phyloP scores from a whole-genome alignment of 2,797 vertebrate genomes.

The Leptoclinus maculatus region DNA sequence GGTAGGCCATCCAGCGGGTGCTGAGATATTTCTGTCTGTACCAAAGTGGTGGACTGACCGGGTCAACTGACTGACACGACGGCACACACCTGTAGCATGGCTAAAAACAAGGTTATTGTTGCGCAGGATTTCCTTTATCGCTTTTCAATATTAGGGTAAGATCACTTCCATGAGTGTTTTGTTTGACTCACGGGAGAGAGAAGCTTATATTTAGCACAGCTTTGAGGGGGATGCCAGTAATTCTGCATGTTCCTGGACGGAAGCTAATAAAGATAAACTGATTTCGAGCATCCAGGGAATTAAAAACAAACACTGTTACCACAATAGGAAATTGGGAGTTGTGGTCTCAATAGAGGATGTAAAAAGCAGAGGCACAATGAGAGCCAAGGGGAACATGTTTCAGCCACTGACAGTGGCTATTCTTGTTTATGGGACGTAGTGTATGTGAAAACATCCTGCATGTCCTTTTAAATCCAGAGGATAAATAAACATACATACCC shows the following conservation, averaged over 20 bases:
- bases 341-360: slow-evolving; percentile 15
- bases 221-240: slow-evolving; percentile 28
- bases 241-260: slow-evolving; percentile 8
- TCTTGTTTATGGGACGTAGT: slow-evolving; percentile 40
- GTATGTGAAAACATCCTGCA: not conserved
- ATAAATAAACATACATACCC: not conserved
- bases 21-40: not conserved
- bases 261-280: not conserved
- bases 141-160: slow-evolving; percentile 10
- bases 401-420: slow-evolving; percentile 23
- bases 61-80: not conserved
- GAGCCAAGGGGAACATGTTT: slow-evolving; percentile 34
- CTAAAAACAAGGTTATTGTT: slow-evolving; percentile 3
- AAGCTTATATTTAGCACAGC: slow-evolving; percentile 6
- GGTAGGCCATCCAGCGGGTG: not conserved
- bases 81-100: not conserved
- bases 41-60: not conserved
- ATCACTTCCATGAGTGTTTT: slow-evolving; percentile 1
- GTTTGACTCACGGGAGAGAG: not conserved
- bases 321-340: slow-evolving; percentile 29
- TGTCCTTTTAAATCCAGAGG: not conserved
- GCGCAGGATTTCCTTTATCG: slow-evolving; percentile 6
- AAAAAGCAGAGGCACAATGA: slow-evolving; percentile 32
- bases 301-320: slow-evolving; percentile 23
- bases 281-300: slow-evolving; percentile 9